A percentile compares a stretch with the other conserved stretches of the same genome.
phyloP scores from a whole-genome alignment of 2,797 vertebrate species.

The Hemitrygon akajei region DNA sequence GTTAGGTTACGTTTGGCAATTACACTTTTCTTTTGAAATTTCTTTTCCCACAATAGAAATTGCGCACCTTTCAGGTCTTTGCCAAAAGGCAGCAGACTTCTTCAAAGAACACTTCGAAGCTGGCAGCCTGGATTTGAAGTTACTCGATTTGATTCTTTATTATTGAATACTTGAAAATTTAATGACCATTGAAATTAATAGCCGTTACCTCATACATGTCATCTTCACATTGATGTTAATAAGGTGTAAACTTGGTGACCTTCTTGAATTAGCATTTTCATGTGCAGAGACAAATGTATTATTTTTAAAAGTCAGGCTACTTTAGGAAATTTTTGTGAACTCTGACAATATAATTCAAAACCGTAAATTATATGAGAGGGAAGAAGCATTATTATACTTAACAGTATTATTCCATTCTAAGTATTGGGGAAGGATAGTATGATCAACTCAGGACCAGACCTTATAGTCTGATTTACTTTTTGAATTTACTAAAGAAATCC shows the following conservation, averaged over 20 bases:
- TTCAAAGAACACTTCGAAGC: background rate
- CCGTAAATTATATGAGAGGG: background rate
- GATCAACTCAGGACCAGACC: background rate
- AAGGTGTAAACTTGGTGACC: background rate
- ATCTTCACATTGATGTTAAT: background rate
- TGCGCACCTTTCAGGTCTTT: background rate
- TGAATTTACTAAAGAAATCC: background rate
- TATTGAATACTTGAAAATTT: background rate
- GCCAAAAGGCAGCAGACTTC: background rate
- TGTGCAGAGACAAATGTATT: background rate
- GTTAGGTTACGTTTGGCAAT: too few relatives aligned
- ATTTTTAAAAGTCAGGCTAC: constrained; percentile 5
- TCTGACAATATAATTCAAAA: constrained; percentile 1
- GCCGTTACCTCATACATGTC: background rate
- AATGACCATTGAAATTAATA: background rate
- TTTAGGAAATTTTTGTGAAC: background rate
- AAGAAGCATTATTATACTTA: constrained; percentile 1
- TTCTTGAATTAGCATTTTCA: background rate
- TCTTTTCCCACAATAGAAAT: background rate
- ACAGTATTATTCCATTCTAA: background rate
- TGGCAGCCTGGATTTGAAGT: background rate
- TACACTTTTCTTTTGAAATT: constrained; percentile 10
- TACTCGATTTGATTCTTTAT: background rate
- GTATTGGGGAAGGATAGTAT: background rate
- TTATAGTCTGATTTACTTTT: background rate